Conservation (phyloP, 30 jellyfish, hydroid and myxozoan genomes). For the Nemopilema nomurai region DNA sequence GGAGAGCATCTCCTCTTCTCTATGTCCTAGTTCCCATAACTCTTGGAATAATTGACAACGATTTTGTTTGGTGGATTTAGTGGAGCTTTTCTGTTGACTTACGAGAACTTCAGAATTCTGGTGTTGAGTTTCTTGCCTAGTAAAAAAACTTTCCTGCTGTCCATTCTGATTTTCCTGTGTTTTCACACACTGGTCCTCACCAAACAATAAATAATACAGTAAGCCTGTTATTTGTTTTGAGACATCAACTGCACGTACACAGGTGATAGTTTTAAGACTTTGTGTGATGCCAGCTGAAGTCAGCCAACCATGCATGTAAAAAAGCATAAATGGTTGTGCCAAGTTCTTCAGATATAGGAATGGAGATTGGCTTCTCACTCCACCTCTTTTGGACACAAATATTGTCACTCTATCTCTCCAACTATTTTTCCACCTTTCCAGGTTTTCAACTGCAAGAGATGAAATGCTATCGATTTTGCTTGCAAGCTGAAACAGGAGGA, state of each 20-base stretch:
- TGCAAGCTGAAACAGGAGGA: conserved; percentile 41
- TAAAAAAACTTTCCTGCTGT: not conserved
- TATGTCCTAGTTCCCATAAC: conserved; percentile 18
- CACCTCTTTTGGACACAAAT: conserved; percentile 44
- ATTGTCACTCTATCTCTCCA: conserved; percentile 41
- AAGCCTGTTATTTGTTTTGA: not conserved
- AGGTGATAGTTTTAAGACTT: not conserved
- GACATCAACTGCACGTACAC: conserved; percentile 15
- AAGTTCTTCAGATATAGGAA: conserved; percentile 28
- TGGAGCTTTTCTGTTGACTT: conserved; percentile 1
- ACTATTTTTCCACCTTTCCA: conserved; percentile 16
- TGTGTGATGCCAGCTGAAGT: conserved; percentile 8
- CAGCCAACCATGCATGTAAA: conserved; percentile 1
- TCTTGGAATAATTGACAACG: conserved; percentile 47
- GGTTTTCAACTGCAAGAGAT: not conserved
- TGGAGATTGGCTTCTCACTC: conserved; percentile 37
- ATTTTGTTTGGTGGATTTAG: not conserved
- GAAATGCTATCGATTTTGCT: conserved; percentile 38
- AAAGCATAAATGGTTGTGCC: conserved; percentile 25
- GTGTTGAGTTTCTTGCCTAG: not conserved
- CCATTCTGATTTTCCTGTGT: conserved; percentile 16
- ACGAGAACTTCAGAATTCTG: conserved; percentile 4
- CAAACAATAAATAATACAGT: conserved; percentile 8
- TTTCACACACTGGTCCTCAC: conserved; percentile 9
- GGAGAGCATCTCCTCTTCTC: conserved; percentile 35